These are phyloP conservation scores for Drosophila saltans DNA, from an alignment of 1,140 invertebrate genomes.

Conservation along the genomic window DNA sequence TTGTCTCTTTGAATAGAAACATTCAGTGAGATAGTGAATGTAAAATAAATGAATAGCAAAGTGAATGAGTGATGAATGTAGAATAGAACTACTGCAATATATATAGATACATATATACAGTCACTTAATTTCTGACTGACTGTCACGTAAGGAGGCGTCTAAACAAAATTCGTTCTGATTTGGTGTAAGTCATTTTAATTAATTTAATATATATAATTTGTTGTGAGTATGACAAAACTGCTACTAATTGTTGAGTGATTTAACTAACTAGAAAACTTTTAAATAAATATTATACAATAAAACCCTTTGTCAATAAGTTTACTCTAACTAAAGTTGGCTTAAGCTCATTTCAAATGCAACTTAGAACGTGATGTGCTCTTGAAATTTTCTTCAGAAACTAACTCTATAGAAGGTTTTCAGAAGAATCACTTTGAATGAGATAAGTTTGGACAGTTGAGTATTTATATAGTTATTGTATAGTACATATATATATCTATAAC, in stretches of 20 bases:
- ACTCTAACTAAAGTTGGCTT: background rate
- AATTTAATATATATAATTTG: slow-evolving; percentile 41
- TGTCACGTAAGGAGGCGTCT: slow-evolving; percentile 34
- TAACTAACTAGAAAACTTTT: slow-evolving; percentile 6
- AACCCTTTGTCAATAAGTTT: background rate
- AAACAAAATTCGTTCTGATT: background rate
- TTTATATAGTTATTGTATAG: too few species aligned
- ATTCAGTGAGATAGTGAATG: background rate
- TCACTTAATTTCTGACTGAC: background rate
- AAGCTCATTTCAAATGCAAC: slow-evolving; percentile 17
- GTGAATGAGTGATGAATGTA: slow-evolving; percentile 10
- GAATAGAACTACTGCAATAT: background rate
- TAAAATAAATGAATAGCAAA: background rate
- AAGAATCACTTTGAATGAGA: too few species aligned
- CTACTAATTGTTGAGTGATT: slow-evolving; percentile 17
- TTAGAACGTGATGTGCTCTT: too few species aligned
- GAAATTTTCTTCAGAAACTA: too few species aligned
- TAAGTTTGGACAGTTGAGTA: too few species aligned
- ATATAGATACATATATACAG: background rate
- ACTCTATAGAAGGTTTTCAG: too few species aligned
- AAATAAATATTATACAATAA: background rate
- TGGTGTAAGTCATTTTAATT: slow-evolving; percentile 46
- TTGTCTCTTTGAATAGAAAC: background rate
- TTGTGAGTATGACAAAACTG: slow-evolving; percentile 33
- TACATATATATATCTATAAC: too few species aligned